These are phyloP conservation scores for Coecobrya sp. DNA, from an alignment of 2,888 invertebrate genomes.

Conservation along the genomic window DNA sequence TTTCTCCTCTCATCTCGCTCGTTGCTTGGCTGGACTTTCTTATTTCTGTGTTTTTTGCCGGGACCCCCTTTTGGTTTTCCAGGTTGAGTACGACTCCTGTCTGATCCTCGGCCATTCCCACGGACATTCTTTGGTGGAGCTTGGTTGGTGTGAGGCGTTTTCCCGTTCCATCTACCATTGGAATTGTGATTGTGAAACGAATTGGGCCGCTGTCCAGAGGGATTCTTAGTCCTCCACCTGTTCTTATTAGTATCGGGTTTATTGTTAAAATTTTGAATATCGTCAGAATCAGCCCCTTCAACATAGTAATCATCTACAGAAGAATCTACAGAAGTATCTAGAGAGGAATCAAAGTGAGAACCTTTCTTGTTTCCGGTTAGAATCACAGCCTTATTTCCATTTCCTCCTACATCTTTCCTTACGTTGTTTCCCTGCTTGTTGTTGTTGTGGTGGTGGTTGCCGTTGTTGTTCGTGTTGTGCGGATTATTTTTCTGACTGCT, in stretches of 20 bases:
- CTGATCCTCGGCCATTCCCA: slow-evolving; percentile 74
- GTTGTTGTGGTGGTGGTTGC: not conserved
- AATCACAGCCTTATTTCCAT: slow-evolving; percentile 56
- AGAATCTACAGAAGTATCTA: slow-evolving; percentile 44
- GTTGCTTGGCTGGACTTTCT: slow-evolving; percentile 5
- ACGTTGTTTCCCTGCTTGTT: slow-evolving; percentile 43
- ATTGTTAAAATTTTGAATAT: slow-evolving; percentile 46
- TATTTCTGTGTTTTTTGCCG: slow-evolving; percentile 65
- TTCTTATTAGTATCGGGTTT: slow-evolving; percentile 65
- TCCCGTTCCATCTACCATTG: slow-evolving; percentile 76
- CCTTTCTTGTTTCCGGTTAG: slow-evolving; percentile 71
- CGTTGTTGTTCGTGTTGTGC: not conserved
- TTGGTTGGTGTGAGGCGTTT: slow-evolving; percentile 66
- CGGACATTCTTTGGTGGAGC: slow-evolving; percentile 78
- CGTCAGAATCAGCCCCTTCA: slow-evolving; percentile 64
- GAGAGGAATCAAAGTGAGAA: slow-evolving; percentile 72
- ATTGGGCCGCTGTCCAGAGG: slow-evolving; percentile 82
- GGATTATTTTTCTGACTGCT: not conserved
- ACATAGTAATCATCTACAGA: slow-evolving; percentile 44
- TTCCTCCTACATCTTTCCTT: slow-evolving; percentile 7
- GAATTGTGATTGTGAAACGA: slow-evolving; percentile 81
- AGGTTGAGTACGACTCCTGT: slow-evolving; percentile 75
- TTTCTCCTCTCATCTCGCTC: slow-evolving; percentile 22
- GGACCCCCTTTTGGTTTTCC: slow-evolving; percentile 65
- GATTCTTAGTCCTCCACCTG: slow-evolving; percentile 79